Conservation (phyloP, 2,888 invertebrate genomes). For the Onthophagus sagittarius region DNA sequence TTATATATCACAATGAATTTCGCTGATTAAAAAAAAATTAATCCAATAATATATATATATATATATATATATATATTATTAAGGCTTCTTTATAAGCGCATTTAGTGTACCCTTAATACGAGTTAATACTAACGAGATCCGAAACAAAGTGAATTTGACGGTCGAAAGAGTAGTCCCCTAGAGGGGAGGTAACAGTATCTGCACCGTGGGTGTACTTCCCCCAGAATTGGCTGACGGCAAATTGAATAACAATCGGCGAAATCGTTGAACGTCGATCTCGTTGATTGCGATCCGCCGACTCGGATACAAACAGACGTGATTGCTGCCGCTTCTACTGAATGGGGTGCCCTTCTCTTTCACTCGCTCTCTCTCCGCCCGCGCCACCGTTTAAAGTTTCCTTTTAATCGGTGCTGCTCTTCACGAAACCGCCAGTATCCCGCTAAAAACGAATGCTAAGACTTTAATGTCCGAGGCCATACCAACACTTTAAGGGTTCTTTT, state of each 20-base stretch:
- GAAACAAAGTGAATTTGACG: background rate
- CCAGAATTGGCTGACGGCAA: background rate
- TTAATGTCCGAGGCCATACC: background rate
- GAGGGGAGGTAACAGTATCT: background rate
- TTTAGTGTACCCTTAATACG: background rate
- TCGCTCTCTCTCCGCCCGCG: too few species aligned
- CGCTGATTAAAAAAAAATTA: too few species aligned
- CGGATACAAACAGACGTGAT: background rate
- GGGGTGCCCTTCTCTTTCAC: background rate
- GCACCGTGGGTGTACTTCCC: background rate
- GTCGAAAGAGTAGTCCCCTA: background rate
- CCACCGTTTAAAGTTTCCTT: too few species aligned
- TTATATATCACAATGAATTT: background rate
- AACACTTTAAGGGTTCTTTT: too few species aligned
- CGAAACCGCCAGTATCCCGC: background rate
- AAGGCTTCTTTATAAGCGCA: background rate
- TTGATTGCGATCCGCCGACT: background rate
- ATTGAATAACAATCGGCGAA: background rate
- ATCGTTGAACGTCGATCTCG: background rate
- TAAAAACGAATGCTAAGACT: background rate
- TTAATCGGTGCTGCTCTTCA: background rate
- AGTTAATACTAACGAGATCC: background rate
- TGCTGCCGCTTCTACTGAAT: background rate
- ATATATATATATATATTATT: background rate
- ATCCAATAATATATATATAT: background rate